Evolutionary conservation across 2,888 invertebrate genomes (phyloP), one percentile per base, ranked within the genome.

Genomic region (Xanthorhoe designata): DNA sequence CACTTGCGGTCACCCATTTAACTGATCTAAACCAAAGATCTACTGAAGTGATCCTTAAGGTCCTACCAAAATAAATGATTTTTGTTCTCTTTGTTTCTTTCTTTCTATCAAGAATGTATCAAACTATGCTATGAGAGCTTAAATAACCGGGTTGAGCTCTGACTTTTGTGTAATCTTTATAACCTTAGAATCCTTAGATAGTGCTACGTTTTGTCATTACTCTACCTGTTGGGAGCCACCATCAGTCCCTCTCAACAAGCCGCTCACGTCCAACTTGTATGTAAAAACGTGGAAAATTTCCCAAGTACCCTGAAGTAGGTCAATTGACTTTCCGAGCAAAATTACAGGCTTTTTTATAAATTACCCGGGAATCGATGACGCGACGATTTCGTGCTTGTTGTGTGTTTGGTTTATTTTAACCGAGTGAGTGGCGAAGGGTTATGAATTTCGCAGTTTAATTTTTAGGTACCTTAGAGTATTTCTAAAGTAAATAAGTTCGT

Each of bases 241-340:
- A 29, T n/a, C 19, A 38, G 29, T 52, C 47, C 45, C 32, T 15
- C 13, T 60, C 51, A 50, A 7, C 17, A 67, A 63, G 38, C 35
- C 52, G 35, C 73, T 75, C 84, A 84, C 84, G 86, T 81, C 18
- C 68, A 64, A 70, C 70, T 70, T 79, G 79, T 84, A 82, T 83
- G 82, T 82, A 86, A 84, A 84, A 82, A 81, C 73, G 83, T 81
- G 77, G 82, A 84, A 79, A 81, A 85, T 81, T 78, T 75, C 56
- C 66, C 29, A 74, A 72, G 72, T 69, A 66, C 72, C 65, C 66
- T 64, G 68, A 82, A 82, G 74, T 83, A 63, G 85, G 84, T 83
- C 83, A 83, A 82, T 81, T 79, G 78, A 73, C 73, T 76, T 74
- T 70, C 70, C 69, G 72, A 67, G 70, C 68, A 57, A 73, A 78